A percentile compares a stretch with the other conserved stretches of the same genome.
phyloP scores from a whole-genome alignment of 2,113 vertebrate species.

The Paramisgurnus dabryanus region DNA sequence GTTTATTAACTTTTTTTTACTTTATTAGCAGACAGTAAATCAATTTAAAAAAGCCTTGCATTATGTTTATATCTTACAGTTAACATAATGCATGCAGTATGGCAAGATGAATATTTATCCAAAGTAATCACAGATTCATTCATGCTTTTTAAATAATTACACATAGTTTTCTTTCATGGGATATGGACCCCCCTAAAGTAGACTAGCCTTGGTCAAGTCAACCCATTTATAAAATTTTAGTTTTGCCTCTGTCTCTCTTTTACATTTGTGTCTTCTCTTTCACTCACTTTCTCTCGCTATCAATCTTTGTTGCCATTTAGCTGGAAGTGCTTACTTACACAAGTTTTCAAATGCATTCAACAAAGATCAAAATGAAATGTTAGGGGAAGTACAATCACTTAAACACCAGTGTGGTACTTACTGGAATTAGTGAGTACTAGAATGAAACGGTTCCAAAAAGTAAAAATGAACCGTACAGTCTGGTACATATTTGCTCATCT shows the following conservation, averaged over 20 bases:
- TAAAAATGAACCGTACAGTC: neutral
- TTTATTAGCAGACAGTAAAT: no score
- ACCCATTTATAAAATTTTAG: no score
- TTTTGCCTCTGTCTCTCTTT: neutral
- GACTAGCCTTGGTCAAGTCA: no score
- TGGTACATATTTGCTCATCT: neutral
- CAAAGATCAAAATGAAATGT: conserved; percentile 7
- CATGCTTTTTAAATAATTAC: no score
- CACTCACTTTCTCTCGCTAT: neutral
- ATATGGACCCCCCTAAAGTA: no score
- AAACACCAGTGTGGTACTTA: conserved; percentile 16
- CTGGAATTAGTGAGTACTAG: conserved; percentile 7
- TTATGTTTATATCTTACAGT: no score
- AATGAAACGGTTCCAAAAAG: neutral
- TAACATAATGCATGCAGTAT: no score
- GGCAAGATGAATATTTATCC: no score
- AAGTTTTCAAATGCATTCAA: neutral
- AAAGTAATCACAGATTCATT: no score
- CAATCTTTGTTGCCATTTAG: neutral
- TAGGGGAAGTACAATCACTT: conserved; percentile 1
- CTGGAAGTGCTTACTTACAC: neutral
- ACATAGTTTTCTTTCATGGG: no score
- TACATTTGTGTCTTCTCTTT: conserved; percentile 14
- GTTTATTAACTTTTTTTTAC: no score
- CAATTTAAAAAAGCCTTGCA: no score